Conservation (phyloP, 2,797 vertebrate genomes). For the Remorina albescens region DNA sequence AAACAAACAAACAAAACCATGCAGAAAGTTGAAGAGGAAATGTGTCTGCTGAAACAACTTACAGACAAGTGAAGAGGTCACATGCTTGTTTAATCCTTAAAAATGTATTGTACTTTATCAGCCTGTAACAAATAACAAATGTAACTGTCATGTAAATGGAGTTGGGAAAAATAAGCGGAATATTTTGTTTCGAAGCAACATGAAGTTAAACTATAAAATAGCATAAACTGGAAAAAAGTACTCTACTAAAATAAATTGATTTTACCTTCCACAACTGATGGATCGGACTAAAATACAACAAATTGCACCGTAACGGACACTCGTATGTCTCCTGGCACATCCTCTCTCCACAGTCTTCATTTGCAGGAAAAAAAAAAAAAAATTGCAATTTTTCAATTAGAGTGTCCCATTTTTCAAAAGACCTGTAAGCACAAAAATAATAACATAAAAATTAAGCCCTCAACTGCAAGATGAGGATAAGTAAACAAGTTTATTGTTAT, state of each 20-base stretch:
- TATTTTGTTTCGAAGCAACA: neutral
- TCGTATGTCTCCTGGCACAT: constrained; percentile 9
- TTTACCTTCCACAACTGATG: constrained; percentile 2
- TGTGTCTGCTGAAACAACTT: neutral
- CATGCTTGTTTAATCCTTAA: neutral
- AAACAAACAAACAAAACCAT: no score
- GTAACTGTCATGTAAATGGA: neutral
- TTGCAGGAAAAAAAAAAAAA: constrained; percentile 25
- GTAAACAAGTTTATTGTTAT: constrained; percentile 70
- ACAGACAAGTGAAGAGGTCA: neutral
- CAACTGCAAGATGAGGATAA: constrained; percentile 53
- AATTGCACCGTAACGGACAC: neutral
- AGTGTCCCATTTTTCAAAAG: constrained; percentile 50
- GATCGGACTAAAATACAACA: neutral
- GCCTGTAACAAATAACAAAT: no score
- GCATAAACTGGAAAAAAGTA: neutral
- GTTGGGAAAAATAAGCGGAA: neutral
- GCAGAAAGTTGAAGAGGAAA: neutral
- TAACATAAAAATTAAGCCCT: constrained; percentile 58
- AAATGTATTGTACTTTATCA: no score
- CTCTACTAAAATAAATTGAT: neutral
- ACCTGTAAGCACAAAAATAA: constrained; percentile 51
- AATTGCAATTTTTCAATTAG: constrained; percentile 55
- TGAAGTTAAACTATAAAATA: neutral
- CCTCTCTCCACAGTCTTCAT: constrained; percentile 14